phyloP scores from a whole-genome alignment of 2,113 vertebrate species.

The Ochotona princeps region DNA sequence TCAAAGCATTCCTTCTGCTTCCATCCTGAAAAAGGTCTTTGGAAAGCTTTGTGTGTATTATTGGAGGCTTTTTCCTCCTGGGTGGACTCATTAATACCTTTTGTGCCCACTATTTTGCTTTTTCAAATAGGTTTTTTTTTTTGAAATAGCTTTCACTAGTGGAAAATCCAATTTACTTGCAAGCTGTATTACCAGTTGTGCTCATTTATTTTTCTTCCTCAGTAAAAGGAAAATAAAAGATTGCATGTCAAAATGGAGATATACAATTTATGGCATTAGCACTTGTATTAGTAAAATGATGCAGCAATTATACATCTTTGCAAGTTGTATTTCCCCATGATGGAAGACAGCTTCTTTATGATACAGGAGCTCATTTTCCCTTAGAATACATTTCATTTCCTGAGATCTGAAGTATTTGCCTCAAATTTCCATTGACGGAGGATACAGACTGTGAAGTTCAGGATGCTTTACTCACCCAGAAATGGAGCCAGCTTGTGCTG shows the following conservation, averaged over 20 bases:
- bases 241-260: slow-evolving; percentile 81
- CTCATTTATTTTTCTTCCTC: slow-evolving; percentile 81
- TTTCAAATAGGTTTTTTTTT: slow-evolving; percentile 83
- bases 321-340: slow-evolving; percentile 74
- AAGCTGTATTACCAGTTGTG: slow-evolving; percentile 83
- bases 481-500: background rate
- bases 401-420: slow-evolving; percentile 11
- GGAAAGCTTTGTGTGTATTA: slow-evolving; percentile 67
- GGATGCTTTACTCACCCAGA: background rate
- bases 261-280: slow-evolving; percentile 80
- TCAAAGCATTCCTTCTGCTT: slow-evolving; percentile 36
- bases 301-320: slow-evolving; percentile 81
- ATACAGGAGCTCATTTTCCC: slow-evolving; percentile 65
- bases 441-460: background rate
- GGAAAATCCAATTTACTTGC: slow-evolving; percentile 87
- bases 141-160: slow-evolving; percentile 83
- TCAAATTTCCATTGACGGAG: background rate
- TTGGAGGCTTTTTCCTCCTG: slow-evolving; percentile 56
- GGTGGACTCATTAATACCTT: slow-evolving; percentile 82
- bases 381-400: slow-evolving; percentile 21
- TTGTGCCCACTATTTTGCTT: slow-evolving; percentile 72
- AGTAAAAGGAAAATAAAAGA: slow-evolving; percentile 85
- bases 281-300: slow-evolving; percentile 83
- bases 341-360: slow-evolving; percentile 77
- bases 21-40: slow-evolving; percentile 38